Percentiles rank a stretch among this genome's conserved stretches.
These are phyloP conservation scores for Choristoneura rosaceana DNA, from an alignment of 2,888 invertebrate species.

Conservation along the genomic window DNA sequence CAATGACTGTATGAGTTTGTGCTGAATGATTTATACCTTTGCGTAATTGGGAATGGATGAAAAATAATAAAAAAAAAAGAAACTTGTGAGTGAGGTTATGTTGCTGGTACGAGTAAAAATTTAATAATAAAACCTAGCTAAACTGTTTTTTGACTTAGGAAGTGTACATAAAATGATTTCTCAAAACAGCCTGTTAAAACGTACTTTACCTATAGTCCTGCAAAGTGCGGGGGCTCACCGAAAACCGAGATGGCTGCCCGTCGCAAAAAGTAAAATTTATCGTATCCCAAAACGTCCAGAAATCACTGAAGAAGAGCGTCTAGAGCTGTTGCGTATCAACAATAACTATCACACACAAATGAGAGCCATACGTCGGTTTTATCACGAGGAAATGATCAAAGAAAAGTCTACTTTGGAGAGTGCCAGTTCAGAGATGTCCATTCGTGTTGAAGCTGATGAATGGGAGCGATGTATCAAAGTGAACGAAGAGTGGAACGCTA, in stretches of 20 bases:
- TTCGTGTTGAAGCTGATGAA: conserved; percentile 87
- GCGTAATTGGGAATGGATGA: neutral
- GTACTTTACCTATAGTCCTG: conserved; percentile 65
- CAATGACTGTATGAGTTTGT: neutral
- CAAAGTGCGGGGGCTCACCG: conserved; percentile 79
- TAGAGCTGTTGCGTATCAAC: conserved; percentile 88
- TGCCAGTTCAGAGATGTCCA: conserved; percentile 83
- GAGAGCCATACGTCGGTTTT: conserved; percentile 83
- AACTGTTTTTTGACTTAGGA: neutral
- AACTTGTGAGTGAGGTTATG: conserved; percentile 17
- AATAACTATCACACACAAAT: conserved; percentile 89
- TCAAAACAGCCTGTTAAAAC: conserved; percentile 62
- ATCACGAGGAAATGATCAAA: conserved; percentile 81
- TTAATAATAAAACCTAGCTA: conserved; percentile 4
- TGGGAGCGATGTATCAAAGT: conserved; percentile 85
- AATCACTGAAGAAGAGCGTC: conserved; percentile 86
- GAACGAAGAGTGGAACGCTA: conserved; percentile 90
- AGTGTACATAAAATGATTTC: conserved; percentile 51
- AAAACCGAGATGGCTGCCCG: conserved; percentile 93
- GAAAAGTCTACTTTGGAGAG: conserved; percentile 81
- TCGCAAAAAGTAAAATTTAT: conserved; percentile 92
- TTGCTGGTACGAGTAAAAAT: conserved; percentile 4
- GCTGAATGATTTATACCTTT: neutral
- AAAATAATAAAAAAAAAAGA: neutral
- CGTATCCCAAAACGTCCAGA: conserved; percentile 87